phyloP scores from a whole-genome alignment of 2,113 vertebrate genomes.

The Cottus gobio region DNA sequence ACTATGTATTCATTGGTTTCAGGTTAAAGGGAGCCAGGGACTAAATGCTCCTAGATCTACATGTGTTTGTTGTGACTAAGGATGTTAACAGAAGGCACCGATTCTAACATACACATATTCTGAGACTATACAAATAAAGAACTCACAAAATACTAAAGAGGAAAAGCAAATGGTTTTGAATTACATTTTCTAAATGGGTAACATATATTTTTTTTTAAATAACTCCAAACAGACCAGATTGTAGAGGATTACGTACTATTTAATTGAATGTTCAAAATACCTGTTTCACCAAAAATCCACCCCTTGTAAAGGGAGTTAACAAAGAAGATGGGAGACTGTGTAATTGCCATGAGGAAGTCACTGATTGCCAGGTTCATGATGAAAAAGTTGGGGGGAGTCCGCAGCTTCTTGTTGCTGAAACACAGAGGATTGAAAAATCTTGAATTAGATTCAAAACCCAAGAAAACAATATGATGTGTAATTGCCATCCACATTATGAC shows the following conservation, averaged over 20 bases:
- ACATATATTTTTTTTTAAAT: too few species aligned
- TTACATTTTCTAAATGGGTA: too few species aligned
- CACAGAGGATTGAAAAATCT: slow-evolving; percentile 14
- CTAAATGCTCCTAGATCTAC: not conserved
- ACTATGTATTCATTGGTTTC: not conserved
- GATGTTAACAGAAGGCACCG: not conserved
- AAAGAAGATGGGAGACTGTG: slow-evolving; percentile 93
- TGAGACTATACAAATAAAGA: not conserved
- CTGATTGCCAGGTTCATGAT: slow-evolving; percentile 93
- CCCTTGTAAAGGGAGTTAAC: slow-evolving; percentile 89
- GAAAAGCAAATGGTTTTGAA: too few species aligned
- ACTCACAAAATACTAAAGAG: not conserved
- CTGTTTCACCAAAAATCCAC: slow-evolving; percentile 94
- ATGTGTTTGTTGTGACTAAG: not conserved
- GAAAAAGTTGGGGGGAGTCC: slow-evolving; percentile 89
- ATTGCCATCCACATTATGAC: not conserved
- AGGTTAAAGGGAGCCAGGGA: not conserved
- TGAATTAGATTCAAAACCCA: not conserved
- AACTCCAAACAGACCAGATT: not conserved
- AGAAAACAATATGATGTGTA: not conserved
- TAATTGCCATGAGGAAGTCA: slow-evolving; percentile 94
- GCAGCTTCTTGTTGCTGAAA: slow-evolving; percentile 89
- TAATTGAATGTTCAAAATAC: slow-evolving; percentile 67
- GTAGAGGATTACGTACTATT: not conserved
- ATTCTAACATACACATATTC: not conserved